phyloP scores from a whole-genome alignment of 1,140 invertebrate genomes.

The Ptiloglossa arizonensis region DNA sequence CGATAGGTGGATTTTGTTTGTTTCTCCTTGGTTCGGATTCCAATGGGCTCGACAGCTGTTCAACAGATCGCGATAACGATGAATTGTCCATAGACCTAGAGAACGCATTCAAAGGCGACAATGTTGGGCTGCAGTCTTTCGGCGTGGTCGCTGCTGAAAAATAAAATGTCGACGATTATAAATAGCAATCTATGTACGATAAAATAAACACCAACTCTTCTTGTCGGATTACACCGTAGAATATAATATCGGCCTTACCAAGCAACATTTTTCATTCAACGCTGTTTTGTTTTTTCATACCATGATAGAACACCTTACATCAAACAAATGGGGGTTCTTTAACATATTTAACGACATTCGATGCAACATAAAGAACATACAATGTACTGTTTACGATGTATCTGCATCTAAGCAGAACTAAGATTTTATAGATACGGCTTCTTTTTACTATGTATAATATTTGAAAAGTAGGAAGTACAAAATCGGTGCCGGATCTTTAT shows the following conservation, averaged over 20 bases:
- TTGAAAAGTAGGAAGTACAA: too few relatives aligned
- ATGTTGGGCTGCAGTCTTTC: slow-evolving; percentile 91
- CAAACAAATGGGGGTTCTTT: too few relatives aligned
- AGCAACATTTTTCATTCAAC: not conserved
- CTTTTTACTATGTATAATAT: too few relatives aligned
- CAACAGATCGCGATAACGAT: slow-evolving; percentile 90
- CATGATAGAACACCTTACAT: not conserved
- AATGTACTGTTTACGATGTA: too few relatives aligned
- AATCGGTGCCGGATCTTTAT: too few relatives aligned
- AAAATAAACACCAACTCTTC: not conserved
- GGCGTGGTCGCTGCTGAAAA: slow-evolving; percentile 86
- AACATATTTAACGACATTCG: too few relatives aligned
- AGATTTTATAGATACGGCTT: too few relatives aligned
- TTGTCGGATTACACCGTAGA: too few relatives aligned
- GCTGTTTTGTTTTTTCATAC: not conserved
- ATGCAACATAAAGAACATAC: too few relatives aligned
- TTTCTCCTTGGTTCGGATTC: slow-evolving; percentile 82
- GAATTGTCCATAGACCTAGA: slow-evolving; percentile 89
- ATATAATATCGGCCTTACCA: too few relatives aligned
- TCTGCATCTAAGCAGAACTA: too few relatives aligned
- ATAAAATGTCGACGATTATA: not conserved
- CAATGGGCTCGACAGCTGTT: slow-evolving; percentile 86
- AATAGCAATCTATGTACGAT: not conserved
- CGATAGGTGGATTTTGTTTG: slow-evolving; percentile 75
- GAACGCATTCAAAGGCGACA: slow-evolving; percentile 90